These are phyloP conservation scores for Drosophila nr. perissopoda DNA, from an alignment of 2,888 invertebrate genomes.

Conservation along the genomic window DNA sequence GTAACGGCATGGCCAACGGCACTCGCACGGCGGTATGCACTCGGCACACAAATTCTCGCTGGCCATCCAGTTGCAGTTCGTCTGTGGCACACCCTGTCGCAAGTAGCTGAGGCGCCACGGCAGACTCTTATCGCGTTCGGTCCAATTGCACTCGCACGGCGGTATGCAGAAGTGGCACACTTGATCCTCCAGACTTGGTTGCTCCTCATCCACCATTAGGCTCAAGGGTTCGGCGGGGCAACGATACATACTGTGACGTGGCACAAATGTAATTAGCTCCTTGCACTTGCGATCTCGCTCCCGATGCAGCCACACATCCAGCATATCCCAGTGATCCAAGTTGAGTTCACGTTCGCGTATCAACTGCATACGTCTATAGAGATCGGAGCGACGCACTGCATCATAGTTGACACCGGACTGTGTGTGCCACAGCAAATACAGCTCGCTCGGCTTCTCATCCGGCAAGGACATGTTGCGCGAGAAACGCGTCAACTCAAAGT, in stretches of 20 bases:
- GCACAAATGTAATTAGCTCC: conserved; percentile 37
- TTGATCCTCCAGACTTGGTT: not conserved
- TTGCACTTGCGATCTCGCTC: conserved; percentile 49
- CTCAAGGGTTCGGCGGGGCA: conserved; percentile 15
- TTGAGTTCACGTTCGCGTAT: conserved; percentile 84
- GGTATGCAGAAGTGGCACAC: conserved; percentile 55
- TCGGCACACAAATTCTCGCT: conserved; percentile 26
- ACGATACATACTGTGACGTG: conserved; percentile 29
- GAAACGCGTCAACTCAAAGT: conserved; percentile 84
- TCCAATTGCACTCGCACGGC: conserved; percentile 67
- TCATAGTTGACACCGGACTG: conserved; percentile 86
- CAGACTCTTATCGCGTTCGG: conserved; percentile 29
- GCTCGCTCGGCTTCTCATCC: conserved; percentile 84
- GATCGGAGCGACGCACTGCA: conserved; percentile 85
- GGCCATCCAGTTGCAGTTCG: conserved; percentile 46
- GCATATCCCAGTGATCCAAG: conserved; percentile 86
- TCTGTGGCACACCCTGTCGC: not conserved
- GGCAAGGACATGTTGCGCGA: conserved; percentile 58
- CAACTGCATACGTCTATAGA: conserved; percentile 86
- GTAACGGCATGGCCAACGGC: conserved; percentile 66
- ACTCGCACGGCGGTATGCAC: conserved; percentile 71
- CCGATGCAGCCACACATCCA: conserved; percentile 67
- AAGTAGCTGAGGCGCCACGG: conserved; percentile 60
- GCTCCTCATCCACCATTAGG: not conserved
- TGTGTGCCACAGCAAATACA: conserved; percentile 86